Base-by-base conservation (phyloP, 2,113 vertebrate genomes). In the Lipophrys pholis region DNA sequence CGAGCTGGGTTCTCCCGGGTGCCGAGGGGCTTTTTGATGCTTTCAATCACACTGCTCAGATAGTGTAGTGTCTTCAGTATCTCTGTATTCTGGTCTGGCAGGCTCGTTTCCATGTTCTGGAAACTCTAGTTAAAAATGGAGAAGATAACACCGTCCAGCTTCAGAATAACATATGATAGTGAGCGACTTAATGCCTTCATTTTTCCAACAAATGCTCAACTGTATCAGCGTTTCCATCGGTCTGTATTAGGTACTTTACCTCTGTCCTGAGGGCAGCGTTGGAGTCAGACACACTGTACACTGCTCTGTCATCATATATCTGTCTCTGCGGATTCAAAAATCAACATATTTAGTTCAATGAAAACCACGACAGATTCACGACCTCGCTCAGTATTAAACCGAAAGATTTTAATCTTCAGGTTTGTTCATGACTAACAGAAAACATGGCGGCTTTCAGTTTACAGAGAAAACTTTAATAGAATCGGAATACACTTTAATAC, bases 1-100 rank as follows among this genome's bases (percentile, higher is more conserved):
- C 96, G 96, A 50, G 96, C 97, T 11, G 98, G 98, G 83, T 99
- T 99, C 62, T 97, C 96, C 42, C 87, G 93, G 0, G 96, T 96
- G 57, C 98, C 98, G 15, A 96, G 91, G 15, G 97, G 97, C 69
- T 94, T 95, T 89, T 95, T 98, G 87, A 99, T 97, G 89, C 93
- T 95, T 64, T 95, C 94, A 52, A 99, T 92, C 76, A 99, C 92
- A 71, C 92, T 92, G 90, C 94, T 97, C 76, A 99, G 95, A 88
- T 99, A 96, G 75, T 83, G 95, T 43, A 99, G 91, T 7, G 97
- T 98, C 92, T 95, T 96, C 69, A 97, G 92, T 89, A 99, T 95
- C 90, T 97, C 96, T 8, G 93, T 82, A 62, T 93, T 96, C 78
- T 96, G 95, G 76, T 96, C 94, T 15, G 91, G 89, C 51, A 93